phyloP scores from a whole-genome alignment of 2,888 invertebrate genomes.

The Atrina japonica region DNA sequence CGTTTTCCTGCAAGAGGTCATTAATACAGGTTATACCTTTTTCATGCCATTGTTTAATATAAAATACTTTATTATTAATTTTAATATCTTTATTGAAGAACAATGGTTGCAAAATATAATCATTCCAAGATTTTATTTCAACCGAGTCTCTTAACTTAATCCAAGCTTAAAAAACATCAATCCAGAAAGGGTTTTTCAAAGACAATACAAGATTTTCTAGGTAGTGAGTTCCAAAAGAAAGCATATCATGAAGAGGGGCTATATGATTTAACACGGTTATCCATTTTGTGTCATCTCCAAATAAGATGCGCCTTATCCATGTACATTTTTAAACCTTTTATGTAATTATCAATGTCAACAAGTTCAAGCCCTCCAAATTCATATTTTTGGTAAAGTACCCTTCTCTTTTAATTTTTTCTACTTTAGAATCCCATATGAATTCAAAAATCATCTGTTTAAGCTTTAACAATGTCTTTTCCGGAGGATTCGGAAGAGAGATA shows the following conservation, averaged over 20 bases:
- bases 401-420: background rate
- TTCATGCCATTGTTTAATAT: no score
- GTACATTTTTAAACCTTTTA: constrained; percentile 3
- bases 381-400: no score
- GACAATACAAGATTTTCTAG: background rate
- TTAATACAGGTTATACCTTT: no score
- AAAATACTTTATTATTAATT: no score
- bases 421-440: no score
- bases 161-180: background rate
- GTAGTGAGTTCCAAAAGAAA: background rate
- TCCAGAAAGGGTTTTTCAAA: constrained; percentile 1
- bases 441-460: no score
- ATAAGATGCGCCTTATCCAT: background rate
- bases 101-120: no score
- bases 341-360: constrained; percentile 9
- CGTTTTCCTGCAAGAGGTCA: no score
- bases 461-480: no score
- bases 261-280: background rate
- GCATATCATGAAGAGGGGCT: background rate
- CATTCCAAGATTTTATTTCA: background rate
- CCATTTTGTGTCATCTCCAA: constrained; percentile 2
- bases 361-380: background rate
- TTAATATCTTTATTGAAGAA: no score
- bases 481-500: no score
- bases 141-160: background rate